Evolutionary conservation across 2,888 invertebrate genomes (phyloP).

Genomic region (Oasisia sp.): DNA sequence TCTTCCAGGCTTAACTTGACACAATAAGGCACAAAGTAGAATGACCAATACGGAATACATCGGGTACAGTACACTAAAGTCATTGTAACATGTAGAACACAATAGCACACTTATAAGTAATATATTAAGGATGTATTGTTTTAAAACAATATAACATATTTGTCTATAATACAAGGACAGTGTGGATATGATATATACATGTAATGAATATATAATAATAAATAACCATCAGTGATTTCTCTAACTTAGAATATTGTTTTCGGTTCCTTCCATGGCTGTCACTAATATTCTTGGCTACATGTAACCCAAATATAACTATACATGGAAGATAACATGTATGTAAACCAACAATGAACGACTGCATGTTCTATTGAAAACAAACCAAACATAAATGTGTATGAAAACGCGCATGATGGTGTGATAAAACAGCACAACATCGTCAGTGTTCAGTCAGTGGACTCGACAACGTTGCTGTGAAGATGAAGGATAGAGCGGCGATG

Average conservation of each 20-base stretch:
- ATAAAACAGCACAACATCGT: neutral
- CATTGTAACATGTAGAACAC: neutral
- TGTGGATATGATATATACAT: neutral
- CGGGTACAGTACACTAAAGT: neutral
- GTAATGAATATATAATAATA: neutral
- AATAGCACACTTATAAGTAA: neutral
- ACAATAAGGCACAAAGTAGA: neutral
- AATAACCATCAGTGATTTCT: constrained; percentile 3
- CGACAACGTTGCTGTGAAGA: neutral
- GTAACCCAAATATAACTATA: neutral
- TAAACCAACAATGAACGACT: neutral
- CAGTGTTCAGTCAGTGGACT: neutral
- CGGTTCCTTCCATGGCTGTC: neutral
- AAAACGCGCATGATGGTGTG: neutral
- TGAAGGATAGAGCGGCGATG: neutral
- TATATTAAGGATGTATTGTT: too few species aligned
- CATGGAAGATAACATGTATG: neutral
- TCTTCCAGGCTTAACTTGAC: neutral
- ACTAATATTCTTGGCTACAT: neutral
- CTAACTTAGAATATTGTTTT: neutral
- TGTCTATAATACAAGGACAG: neutral
- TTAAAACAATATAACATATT: too few species aligned
- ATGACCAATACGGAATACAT: neutral
- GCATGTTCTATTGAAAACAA: neutral
- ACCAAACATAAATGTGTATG: neutral